Evolutionary conservation across 2,888 invertebrate species (phyloP).

Genomic region (Tuta absoluta): DNA sequence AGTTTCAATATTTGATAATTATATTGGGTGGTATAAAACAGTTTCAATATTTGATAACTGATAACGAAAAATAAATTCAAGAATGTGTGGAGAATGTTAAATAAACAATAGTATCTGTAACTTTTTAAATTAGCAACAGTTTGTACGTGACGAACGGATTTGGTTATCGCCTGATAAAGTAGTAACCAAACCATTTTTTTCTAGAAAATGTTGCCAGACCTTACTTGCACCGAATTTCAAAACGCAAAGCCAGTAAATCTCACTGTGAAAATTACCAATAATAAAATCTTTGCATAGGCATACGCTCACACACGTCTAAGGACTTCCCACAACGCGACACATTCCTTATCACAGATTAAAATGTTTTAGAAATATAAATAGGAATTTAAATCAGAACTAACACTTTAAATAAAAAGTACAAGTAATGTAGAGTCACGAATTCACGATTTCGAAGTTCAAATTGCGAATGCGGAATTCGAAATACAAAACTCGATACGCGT

Average conservation of each 20-base stretch:
- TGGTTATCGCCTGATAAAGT: too few relatives aligned
- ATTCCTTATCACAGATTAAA: constrained; percentile 14
- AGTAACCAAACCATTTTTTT: too few relatives aligned
- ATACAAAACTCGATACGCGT: constrained; percentile 41
- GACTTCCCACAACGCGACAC: constrained; percentile 37
- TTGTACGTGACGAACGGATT: too few relatives aligned
- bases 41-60: too few relatives aligned
- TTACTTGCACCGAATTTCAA: neutral
- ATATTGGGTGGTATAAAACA: too few relatives aligned
- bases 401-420: neutral
- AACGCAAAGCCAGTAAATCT: neutral
- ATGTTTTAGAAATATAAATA: neutral
- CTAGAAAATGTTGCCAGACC: neutral
- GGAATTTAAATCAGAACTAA: neutral
- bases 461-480: neutral
- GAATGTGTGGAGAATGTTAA: too few relatives aligned
- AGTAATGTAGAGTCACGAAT: neutral
- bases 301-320: constrained; percentile 3
- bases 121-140: too few relatives aligned
- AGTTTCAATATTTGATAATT: too few relatives aligned
- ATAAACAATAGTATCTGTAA: too few relatives aligned
- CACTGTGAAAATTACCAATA: constrained; percentile 8
- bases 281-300: constrained; percentile 13
- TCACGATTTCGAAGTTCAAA: neutral
- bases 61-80: too few relatives aligned